Percentiles rank a stretch among this genome's conserved stretches.
Evolutionary conservation across 2,797 vertebrate genomes (phyloP).

Genomic region (Parauchenoglanis ngamensis): DNA sequence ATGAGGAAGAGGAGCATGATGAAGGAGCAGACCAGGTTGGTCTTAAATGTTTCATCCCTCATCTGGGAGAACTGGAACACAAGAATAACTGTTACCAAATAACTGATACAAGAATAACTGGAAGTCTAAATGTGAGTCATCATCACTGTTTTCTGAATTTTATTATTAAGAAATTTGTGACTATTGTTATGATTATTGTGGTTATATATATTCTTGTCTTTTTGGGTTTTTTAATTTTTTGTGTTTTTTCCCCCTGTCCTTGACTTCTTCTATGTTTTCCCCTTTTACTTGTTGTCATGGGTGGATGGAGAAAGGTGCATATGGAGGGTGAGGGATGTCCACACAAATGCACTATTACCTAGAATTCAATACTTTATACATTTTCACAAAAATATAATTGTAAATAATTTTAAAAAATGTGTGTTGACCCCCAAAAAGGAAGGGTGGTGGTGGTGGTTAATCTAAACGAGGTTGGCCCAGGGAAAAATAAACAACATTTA

Average conservation of each 20-base stretch:
- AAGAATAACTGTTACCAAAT: background rate
- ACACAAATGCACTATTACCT: background rate
- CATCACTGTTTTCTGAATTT: background rate
- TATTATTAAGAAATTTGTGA: background rate
- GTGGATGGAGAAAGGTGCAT: background rate
- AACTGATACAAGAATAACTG: too few relatives aligned
- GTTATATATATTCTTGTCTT: background rate
- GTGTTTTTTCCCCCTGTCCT: background rate
- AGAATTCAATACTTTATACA: background rate
- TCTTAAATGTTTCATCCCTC: constrained; percentile 81
- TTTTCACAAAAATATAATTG: too few relatives aligned
- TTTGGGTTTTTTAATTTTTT: background rate
- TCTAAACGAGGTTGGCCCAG: background rate
- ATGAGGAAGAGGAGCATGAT: constrained; percentile 77
- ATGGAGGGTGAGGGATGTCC: background rate
- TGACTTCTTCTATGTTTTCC: background rate
- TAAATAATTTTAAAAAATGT: background rate
- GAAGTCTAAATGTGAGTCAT: background rate
- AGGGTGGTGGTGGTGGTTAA: background rate
- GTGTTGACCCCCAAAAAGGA: background rate
- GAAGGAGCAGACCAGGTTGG: constrained; percentile 79
- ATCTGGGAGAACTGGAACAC: constrained; percentile 75
- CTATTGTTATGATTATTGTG: background rate
- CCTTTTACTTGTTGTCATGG: background rate
- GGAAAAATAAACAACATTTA: too few relatives aligned